Conservation (phyloP, 2,797 vertebrate genomes). For the Phylloscopus collybita region DNA sequence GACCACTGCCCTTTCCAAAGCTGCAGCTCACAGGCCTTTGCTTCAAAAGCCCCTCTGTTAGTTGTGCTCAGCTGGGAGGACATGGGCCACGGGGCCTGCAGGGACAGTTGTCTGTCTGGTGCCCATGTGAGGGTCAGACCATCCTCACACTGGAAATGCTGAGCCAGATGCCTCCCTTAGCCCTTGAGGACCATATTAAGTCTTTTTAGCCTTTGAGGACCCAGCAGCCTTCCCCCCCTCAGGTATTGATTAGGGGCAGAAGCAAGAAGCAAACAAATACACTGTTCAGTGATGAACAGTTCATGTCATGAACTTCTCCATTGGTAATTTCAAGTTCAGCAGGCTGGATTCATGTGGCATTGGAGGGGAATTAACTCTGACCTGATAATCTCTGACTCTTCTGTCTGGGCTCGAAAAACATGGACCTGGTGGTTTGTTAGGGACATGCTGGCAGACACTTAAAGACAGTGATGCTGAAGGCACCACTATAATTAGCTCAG, state of each 20-base stretch:
- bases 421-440: slow-evolving; percentile 32
- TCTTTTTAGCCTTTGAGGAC: neutral
- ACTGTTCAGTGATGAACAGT: neutral
- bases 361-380: neutral
- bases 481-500: slow-evolving; percentile 28
- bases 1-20: neutral
- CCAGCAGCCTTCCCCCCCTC: neutral
- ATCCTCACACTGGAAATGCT: neutral
- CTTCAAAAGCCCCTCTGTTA: neutral
- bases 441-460: slow-evolving; percentile 30
- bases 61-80: neutral
- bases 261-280: neutral
- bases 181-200: neutral
- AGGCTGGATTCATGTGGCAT: neutral
- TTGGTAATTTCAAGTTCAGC: neutral
- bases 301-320: neutral
- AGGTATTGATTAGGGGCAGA: neutral
- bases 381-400: neutral
- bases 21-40: neutral
- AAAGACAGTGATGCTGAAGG: neutral
- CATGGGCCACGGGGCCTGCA: fast-evolving
- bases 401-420: slow-evolving; percentile 9
- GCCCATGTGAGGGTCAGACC: neutral
- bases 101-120: neutral
- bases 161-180: neutral